Base-by-base conservation (phyloP, 2,797 vertebrate species). In the Acanthis flammea region DNA sequence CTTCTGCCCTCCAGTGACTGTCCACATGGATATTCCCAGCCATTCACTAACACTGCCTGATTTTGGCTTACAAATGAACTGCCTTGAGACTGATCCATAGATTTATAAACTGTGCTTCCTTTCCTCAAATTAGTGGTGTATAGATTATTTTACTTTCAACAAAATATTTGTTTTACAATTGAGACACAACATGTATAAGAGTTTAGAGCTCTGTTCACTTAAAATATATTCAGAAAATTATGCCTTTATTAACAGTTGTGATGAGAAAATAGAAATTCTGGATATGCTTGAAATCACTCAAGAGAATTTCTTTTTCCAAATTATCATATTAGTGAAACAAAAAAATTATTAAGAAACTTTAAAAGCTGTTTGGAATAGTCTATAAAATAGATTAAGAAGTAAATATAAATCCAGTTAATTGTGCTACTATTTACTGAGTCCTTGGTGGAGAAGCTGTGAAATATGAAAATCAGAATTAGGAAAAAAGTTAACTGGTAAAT, bases 1-100 rank as follows among this genome's bases (percentile, higher is more conserved):
- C 88, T 96, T 92, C 67, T 93, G 94, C 79, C 92, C 94, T 96
- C 94, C 76, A 94, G 91, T 76, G 73, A 61, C 88, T 88, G 95
- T 90, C 91, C 93, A 47, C 73, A 88, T 88, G 63, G 78, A 86
- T 97, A 92, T 95, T 95, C 90, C 92, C 83, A 97, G 88, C 84
- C 80, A 95, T 91, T 91, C 78, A 93, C 90, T 94, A 81, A 63
- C 68, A 58, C 48, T 70, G 88, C 16, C 24, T 83, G 77, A 70
- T 80, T 86, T 62, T 33, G 74, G 44, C 42, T 97, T 82, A 91
- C 96, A 96, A 93, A 94, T 70, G 23, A 92, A 73, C 89, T 85
- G 78, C 65, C 92, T 94, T 48, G 72, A 95, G 92, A 85, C 71
- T 21, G 41, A 82, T 45, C 23, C 44, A 35, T 24, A 63, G 70